Evolutionary conservation across 1,140 invertebrate species (phyloP), one percentile per base, ranked within the genome.

Genomic region (Bombus polaris): DNA sequence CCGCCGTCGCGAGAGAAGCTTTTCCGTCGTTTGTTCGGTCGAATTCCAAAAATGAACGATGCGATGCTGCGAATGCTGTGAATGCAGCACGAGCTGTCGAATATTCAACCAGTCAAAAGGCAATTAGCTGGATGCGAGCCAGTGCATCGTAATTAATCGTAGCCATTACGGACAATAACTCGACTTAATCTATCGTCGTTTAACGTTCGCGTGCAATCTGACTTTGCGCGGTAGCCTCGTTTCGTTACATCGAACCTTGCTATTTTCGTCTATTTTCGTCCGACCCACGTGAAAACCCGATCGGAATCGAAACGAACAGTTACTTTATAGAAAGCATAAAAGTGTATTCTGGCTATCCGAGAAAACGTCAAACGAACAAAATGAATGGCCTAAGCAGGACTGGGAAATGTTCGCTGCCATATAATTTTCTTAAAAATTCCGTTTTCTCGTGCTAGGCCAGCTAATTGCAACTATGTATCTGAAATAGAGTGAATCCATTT

Each of bases 231-330:
- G 12, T 22, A 53, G 47, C 47, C 47, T 0, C 18, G 47, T 53
- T 53, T 53, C 47, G 47, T 53, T 53, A 8, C 47, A 22, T 53
- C 47, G 18, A 53, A 53, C 18, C 47, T 53, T 47, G 44, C 44
- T 15, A 47, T 47, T 13, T 62, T n/a, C 28, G 28, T 28, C 28
- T n/a, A 62, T 5, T n/a, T n/a, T n/a, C 25, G 25, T 62, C 78
- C 87, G 88, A 89, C 81, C 59, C 68, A 5, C 59, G 25, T 62
- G 18, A 72, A 83, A 86, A 81, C 74, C 18, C 44, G 13, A 53
- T 18, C 47, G 47, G 18, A 70, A 28, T 10, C 39, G 15, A 28
- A 77, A 73, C 57, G 35, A 32, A 18, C 37, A 35, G 44, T 44
- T 13, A 5, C 12, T 15, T 32, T 3, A 1, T 53, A 5, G 6